Percentiles rank a stretch among this genome's conserved stretches.
phyloP scores from a whole-genome alignment of 2,888 invertebrate genomes.

The Amiota communis region DNA sequence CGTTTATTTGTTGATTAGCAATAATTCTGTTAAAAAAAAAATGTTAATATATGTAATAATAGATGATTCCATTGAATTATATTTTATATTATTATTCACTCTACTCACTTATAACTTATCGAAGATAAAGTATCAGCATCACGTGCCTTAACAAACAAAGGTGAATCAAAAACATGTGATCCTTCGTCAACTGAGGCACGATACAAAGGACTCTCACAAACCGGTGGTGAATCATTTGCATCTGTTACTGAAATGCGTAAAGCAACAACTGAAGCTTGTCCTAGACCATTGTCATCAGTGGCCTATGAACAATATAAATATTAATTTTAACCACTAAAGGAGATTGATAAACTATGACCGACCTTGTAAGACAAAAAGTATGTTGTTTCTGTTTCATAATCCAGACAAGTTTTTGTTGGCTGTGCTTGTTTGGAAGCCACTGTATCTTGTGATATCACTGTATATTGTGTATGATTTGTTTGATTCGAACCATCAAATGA shows the following conservation, averaged over 20 bases:
- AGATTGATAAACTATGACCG: constrained; percentile 41
- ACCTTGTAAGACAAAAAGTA: constrained; percentile 90
- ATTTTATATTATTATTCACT: neutral
- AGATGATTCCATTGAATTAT: neutral
- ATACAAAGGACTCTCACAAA: constrained; percentile 84
- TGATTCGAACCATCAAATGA: constrained; percentile 40
- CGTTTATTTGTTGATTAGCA: constrained; percentile 66
- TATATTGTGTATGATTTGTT: constrained; percentile 67
- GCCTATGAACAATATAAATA: constrained; percentile 75
- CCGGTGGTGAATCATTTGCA: constrained; percentile 91
- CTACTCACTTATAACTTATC: constrained; percentile 77
- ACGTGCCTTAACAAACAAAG: constrained; percentile 81
- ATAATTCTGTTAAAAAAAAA: constrained; percentile 59
- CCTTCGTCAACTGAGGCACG: constrained; percentile 90
- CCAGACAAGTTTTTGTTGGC: constrained; percentile 84
- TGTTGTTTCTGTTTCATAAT: constrained; percentile 86
- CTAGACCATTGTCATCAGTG: constrained; percentile 87
- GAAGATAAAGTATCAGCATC: constrained; percentile 88
- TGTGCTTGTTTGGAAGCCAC: neutral
- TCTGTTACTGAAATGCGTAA: constrained; percentile 86
- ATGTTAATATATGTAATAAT: no score
- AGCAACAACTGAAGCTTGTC: constrained; percentile 85
- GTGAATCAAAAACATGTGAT: constrained; percentile 87
- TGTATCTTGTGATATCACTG: constrained; percentile 53
- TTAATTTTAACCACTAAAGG: neutral